Evolutionary conservation across 2,113 vertebrate genomes (phyloP), one percentile per base, ranked within the genome.

Genomic region (Phrynocephalus versicolor): DNA sequence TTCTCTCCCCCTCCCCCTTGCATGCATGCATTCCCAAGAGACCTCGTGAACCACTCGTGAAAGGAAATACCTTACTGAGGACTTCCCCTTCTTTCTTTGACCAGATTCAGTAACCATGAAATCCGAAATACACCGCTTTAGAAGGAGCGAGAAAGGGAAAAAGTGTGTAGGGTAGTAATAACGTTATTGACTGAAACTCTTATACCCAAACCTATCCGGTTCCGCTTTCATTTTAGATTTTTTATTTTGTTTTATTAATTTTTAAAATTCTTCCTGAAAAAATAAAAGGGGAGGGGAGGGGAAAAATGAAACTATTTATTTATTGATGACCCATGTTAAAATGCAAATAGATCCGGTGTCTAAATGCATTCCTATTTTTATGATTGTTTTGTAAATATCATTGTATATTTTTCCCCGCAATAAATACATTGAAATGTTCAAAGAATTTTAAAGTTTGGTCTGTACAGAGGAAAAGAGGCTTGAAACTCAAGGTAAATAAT

Each of bases 351-450:
- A 98, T 97, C 97, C 95, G 97, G 97, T 98, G 97, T 98, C 97
- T 97, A 97, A 97, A 97, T 97, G 97, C 97, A 97, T 97, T 98
- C 97, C 94, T 98, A 97, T 98, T 98, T 98, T 98, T 98, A 97
- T 97, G 96, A 96, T 97, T 96, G 97, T 97, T 96, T 97, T 99
- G 98, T 98, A 99, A 97, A 98, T 98, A 97, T 96, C 97, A 95
- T 96, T 98, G 97, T 98, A 98, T 97, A 97, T 97, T 97, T 97
- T 76, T 97, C 97, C 98, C 98, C 98, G 97, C 98, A 98, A 98
- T 98, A 98, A 98, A 97, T 97, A 97, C 97, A 97, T 97, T 93
- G 96, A 96, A 97, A 95, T 95, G 96, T 95, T 96, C 45, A 96
- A 96, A 96, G 92, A 51, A 77, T 30, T 62, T 75, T 89, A 93